These are phyloP conservation scores for Thaumatotibia leucotreta DNA, from an alignment of 1,140 invertebrate genomes.

Conservation along the genomic window DNA sequence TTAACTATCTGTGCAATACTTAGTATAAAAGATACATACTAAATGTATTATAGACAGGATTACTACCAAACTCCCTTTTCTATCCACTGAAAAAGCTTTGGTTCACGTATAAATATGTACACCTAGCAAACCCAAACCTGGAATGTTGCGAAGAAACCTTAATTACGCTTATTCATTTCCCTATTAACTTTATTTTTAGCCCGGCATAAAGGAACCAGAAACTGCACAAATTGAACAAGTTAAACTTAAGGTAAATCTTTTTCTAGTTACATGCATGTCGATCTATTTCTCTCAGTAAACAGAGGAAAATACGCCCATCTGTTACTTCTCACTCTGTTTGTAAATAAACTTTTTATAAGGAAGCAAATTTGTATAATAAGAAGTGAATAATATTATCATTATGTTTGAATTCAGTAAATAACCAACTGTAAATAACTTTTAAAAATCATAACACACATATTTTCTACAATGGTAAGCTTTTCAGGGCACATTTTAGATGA, in stretches of 20 bases:
- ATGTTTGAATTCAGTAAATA: constrained; percentile 46
- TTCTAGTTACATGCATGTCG: constrained; percentile 30
- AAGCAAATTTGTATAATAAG: neutral
- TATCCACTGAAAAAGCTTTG: neutral
- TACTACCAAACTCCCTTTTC: neutral
- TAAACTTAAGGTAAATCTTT: constrained; percentile 63
- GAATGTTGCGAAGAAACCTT: constrained; percentile 7
- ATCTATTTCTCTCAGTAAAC: constrained; percentile 6
- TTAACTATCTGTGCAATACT: no score
- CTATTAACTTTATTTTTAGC: constrained; percentile 60
- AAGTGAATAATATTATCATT: constrained; percentile 21
- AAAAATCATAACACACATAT: neutral
- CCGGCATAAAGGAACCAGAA: constrained; percentile 52
- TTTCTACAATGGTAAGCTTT: constrained; percentile 2
- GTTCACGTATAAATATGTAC: neutral
- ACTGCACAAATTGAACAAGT: constrained; percentile 50
- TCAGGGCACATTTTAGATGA: neutral
- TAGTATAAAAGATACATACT: no score
- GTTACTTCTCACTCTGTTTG: constrained; percentile 34
- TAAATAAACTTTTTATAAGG: constrained; percentile 39
- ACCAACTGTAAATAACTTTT: constrained; percentile 34
- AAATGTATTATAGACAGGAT: no score
- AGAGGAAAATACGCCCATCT: neutral
- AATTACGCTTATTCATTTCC: constrained; percentile 40
- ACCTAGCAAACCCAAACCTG: neutral